phyloP scores from a whole-genome alignment of 92 coral and sea anemone genomes.

The Epizoanthus ramosus region DNA sequence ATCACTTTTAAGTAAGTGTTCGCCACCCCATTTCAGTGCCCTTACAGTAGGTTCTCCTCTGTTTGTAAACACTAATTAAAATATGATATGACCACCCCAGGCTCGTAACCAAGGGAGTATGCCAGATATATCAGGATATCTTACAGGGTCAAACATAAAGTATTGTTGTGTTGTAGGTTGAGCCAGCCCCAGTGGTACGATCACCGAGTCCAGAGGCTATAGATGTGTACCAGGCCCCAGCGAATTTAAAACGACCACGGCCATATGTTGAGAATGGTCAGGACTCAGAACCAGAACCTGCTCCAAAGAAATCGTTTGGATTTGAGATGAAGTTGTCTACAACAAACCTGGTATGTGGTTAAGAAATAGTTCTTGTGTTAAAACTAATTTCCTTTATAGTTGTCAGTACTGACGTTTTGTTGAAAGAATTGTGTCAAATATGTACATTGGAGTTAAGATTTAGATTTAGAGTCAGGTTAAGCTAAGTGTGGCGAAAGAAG shows the following conservation, averaged over 20 bases:
- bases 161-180: constrained; percentile 55
- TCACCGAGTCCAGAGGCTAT: constrained; percentile 86
- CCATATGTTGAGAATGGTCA: constrained; percentile 86
- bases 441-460: not conserved
- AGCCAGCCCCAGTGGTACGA: constrained; percentile 84
- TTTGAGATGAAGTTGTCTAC: constrained; percentile 93
- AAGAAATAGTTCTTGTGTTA: not conserved
- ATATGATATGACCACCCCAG: too few relatives aligned
- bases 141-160: not conserved
- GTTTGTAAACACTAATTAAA: too few relatives aligned
- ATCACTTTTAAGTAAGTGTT: too few relatives aligned
- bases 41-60: too few relatives aligned
- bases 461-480: too few relatives aligned
- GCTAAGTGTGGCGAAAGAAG: too few relatives aligned
- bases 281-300: constrained; percentile 75
- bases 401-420: not conserved
- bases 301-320: constrained; percentile 91
- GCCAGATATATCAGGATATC: not conserved
- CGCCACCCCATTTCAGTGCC: too few relatives aligned
- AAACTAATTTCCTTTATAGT: not conserved
- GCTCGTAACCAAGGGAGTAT: too few relatives aligned
- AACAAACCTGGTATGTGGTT: constrained; percentile 64
- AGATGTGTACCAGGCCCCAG: constrained; percentile 63
- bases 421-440: not conserved
- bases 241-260: constrained; percentile 53